Conservation (phyloP, 2,888 invertebrate species). For the Empis livida region DNA sequence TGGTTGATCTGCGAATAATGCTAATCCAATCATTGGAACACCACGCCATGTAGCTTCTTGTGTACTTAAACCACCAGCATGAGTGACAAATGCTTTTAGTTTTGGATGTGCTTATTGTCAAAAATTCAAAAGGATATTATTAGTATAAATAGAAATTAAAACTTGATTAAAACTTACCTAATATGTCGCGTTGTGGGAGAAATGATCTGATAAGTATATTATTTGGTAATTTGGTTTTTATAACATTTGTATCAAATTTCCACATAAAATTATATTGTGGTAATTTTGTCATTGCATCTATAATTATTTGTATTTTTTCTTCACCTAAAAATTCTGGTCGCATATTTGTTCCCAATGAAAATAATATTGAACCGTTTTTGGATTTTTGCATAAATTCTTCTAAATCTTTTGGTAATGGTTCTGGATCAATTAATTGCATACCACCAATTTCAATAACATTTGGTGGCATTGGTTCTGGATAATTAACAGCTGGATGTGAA, state of each 20-base stretch:
- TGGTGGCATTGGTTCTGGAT: slow-evolving; percentile 26
- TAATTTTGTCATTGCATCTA: slow-evolving; percentile 20
- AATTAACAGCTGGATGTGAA: slow-evolving; percentile 24
- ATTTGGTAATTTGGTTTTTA: slow-evolving; percentile 20
- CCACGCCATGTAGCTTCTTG: slow-evolving; percentile 26
- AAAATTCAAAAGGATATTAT: no score
- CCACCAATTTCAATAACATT: slow-evolving; percentile 32
- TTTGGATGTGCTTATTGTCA: slow-evolving; percentile 17
- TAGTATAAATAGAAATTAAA: no score
- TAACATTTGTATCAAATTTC: slow-evolving; percentile 22
- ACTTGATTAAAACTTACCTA: not conserved
- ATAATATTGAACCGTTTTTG: slow-evolving; percentile 24
- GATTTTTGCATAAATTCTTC: slow-evolving; percentile 21
- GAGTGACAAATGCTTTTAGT: slow-evolving; percentile 23
- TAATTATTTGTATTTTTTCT: slow-evolving; percentile 15
- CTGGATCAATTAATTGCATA: slow-evolving; percentile 23
- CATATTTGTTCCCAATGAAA: slow-evolving; percentile 27
- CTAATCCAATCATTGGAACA: slow-evolving; percentile 25
- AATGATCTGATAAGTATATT: slow-evolving; percentile 38
- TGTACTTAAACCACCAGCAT: slow-evolving; percentile 25
- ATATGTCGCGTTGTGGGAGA: slow-evolving; percentile 40
- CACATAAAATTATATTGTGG: slow-evolving; percentile 29
- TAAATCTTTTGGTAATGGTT: slow-evolving; percentile 19
- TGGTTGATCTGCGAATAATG: slow-evolving; percentile 24
- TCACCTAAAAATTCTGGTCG: slow-evolving; percentile 13